phyloP scores from a whole-genome alignment of 2,888 invertebrate species.

The Thymelicus acteon region DNA sequence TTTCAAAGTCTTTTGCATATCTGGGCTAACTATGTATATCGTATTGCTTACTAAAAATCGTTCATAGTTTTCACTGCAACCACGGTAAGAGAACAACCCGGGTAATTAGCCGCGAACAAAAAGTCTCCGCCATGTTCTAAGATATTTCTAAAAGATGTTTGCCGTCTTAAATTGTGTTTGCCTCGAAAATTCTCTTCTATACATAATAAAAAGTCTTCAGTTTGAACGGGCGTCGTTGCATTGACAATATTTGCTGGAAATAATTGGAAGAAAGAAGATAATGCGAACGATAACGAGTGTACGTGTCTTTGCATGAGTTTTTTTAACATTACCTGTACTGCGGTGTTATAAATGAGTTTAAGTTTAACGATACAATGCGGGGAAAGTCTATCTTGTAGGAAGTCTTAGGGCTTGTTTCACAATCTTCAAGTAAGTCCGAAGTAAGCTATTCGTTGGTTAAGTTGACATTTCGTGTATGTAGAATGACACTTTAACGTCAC shows the following conservation, averaged over 20 bases:
- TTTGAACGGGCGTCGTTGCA: not conserved
- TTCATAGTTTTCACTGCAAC: not conserved
- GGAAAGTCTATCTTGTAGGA: too few species aligned
- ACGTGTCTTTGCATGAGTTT: constrained; percentile 16
- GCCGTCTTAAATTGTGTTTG: constrained; percentile 35
- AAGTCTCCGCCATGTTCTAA: constrained; percentile 23
- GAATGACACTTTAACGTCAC: too few species aligned
- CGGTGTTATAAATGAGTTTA: too few species aligned
- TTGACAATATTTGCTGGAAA: not conserved
- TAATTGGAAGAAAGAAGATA: constrained; percentile 1
- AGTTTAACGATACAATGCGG: too few species aligned
- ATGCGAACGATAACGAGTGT: not conserved
- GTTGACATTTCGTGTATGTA: too few species aligned
- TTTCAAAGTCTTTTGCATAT: too few species aligned
- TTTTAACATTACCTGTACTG: constrained; percentile 20
- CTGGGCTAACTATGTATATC: too few species aligned
- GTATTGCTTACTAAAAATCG: not conserved
- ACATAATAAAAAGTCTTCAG: not conserved
- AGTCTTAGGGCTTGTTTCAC: too few species aligned
- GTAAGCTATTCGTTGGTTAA: too few species aligned
- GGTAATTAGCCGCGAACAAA: constrained; percentile 22
- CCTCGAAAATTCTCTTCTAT: not conserved
- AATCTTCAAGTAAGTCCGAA: too few species aligned
- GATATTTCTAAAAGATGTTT: constrained; percentile 29
- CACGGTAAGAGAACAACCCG: not conserved